Base-by-base conservation (phyloP, 2,113 vertebrate species). In the Himantopus leucocephalus region DNA sequence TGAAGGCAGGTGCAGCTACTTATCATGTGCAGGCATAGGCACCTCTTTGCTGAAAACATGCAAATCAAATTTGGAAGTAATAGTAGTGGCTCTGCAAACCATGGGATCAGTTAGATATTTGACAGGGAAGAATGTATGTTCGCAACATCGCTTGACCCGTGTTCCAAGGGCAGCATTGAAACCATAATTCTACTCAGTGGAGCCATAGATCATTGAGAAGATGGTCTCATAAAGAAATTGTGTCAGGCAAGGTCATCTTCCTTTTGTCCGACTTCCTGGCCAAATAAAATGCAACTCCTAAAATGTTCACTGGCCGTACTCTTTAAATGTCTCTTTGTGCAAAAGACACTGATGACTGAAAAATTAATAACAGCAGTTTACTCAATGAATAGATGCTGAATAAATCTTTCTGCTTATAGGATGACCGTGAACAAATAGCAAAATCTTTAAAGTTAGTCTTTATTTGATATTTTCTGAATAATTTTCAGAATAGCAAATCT, bases 221-320 rank as follows among this genome's bases (percentile, higher is more conserved):
- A 96, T 92, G 77, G 92, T 95, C 94, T 94, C 94, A 94, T 94
- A 95, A 97, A 97, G 95, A 94, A 96, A 95, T 92, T 55, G 60
- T 97, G 90, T 92, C 94, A 96, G 92, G 34, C 90, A 92, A 93
- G 87, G 70, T 98, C 93, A 92, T 95, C 88, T 63, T 97, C 59
- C 67, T 95, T 70, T 60, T 96, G 79, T 85, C 22, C 62, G 55
- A 67, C 84, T 96, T 97, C 79, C 76, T 68, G 14, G 68, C 63
- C 81, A 66, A 68, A 60, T 76, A 72, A 95, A 96, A 59, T 30
- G 84, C 30, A 16, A 75, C 75, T 96, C 83, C 83, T 95, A 90
- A 97, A 95, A 82, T 34, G 91, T 84, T 79, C 30, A 30, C 60
- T 90, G 41, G 63, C 64, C 59, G 34, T 92, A 74, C 87, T 92